Evolutionary conservation across 2,888 invertebrate genomes (phyloP), one percentile per base, ranked within the genome.

Genomic region (Timema cristinae): DNA sequence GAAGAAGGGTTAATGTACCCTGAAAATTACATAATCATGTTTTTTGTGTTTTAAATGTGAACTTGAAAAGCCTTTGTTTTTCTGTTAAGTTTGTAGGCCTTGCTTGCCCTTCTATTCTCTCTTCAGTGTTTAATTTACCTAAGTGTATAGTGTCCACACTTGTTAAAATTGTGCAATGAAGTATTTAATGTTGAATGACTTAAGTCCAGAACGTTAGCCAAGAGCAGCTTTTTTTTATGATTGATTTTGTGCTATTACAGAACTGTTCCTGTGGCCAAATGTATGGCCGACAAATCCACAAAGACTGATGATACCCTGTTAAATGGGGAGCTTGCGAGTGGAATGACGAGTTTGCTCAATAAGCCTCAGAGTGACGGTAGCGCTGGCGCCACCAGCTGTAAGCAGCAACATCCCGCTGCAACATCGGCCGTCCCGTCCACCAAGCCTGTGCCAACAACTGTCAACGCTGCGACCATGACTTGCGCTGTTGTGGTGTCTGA

Each of bases 251-350:
- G 61, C 11, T 61, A 70, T 71, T 72, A 56, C 73, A 82, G 83
- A 79, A 79, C 81, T 80, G 82, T 83, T 82, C 81, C 83, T 78
- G 79, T 78, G 73, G 74, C 74, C 71, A 84, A 83, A 78, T 83
- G 83, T 77, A 83, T 84, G 84, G 87, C 88, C 80, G 88, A 89
- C 83, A 90, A 90, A 84, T 88, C 89, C 81, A 88, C 88, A 79
- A 89, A 90, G 86, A 90, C 90, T 84, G 90, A 86, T 80, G 83
- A 84, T 81, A 78, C 79, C 76, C 76, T 79, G 73, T 74, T 78
- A 75, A 79, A 78, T 73, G 78, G 78, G 73, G 75, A 74, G 47
- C n/a, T 66, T 66, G 71, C 8, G 15, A 67, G 70, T 54, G 52
- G 69, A 72, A 72, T 68, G 74, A 73, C 73, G 73, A 76, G 54